Evolutionary conservation across 2,113 vertebrate genomes (phyloP).

Genomic region (Oreochromis niloticus): DNA sequence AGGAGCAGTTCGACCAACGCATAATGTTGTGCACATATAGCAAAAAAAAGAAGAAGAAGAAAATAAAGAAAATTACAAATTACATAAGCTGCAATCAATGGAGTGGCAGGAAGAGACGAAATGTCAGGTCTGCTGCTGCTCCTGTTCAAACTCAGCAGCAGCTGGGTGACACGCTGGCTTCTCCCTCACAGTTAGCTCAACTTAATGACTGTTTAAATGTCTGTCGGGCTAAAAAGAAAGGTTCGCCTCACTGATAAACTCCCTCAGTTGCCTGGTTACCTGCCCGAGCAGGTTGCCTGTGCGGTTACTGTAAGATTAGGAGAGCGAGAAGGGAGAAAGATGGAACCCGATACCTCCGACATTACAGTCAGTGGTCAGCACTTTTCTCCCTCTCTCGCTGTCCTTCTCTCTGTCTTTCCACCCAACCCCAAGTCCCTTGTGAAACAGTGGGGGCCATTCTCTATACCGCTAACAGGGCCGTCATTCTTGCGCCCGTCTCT

Average conservation of each 20-base stretch:
- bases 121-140: constrained; percentile 22
- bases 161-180: constrained; percentile 21
- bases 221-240: constrained; percentile 36
- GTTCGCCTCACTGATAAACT: constrained; percentile 43
- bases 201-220: constrained; percentile 69
- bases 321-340: constrained; percentile 24
- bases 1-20: background rate
- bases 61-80: background rate
- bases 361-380: constrained; percentile 54
- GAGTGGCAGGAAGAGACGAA: constrained; percentile 19
- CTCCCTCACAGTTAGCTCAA: constrained; percentile 30
- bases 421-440: constrained; percentile 20
- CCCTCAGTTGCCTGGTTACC: constrained; percentile 71
- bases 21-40: background rate
- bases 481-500: constrained; percentile 65
- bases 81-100: background rate
- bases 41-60: background rate
- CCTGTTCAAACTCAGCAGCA: constrained; percentile 15
- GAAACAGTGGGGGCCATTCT: constrained; percentile 72
- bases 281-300: constrained; percentile 33
- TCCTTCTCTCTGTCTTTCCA: constrained; percentile 2
- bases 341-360: constrained; percentile 57
- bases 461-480: constrained; percentile 60
- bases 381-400: background rate
- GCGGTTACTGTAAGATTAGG: constrained; percentile 36